These are phyloP conservation scores for Lathamus discolor DNA, from an alignment of 2,113 vertebrate species.

Conservation along the genomic window DNA sequence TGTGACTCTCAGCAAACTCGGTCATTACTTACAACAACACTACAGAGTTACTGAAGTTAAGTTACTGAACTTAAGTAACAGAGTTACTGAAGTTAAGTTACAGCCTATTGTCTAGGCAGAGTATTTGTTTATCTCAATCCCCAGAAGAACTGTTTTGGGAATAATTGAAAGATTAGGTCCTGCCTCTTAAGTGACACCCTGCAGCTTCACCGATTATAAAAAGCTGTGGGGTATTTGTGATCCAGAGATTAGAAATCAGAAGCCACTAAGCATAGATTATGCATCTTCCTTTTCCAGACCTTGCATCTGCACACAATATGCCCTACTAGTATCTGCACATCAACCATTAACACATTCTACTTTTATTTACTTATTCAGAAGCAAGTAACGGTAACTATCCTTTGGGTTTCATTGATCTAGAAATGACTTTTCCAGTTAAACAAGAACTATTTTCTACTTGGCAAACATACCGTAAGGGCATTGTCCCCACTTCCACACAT, in stretches of 20 bases:
- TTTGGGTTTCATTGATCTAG: not conserved
- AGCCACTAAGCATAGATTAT: not conserved
- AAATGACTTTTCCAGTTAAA: not conserved
- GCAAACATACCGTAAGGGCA: not conserved
- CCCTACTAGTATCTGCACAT: not conserved
- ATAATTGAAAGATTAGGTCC: not conserved
- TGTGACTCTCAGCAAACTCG: not conserved
- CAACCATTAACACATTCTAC: not conserved
- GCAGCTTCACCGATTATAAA: not conserved
- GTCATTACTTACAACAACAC: not conserved
- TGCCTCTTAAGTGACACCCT: not conserved
- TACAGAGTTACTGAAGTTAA: too few relatives aligned
- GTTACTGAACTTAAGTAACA: too few relatives aligned
- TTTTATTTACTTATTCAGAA: not conserved
- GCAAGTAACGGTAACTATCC: not conserved
- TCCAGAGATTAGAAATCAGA: not conserved
- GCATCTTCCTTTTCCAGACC: not conserved
- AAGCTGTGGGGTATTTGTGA: not conserved
- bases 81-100: too few relatives aligned
- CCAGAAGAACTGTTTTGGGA: not conserved
- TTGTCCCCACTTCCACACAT: not conserved
- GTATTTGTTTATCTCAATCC: not conserved
- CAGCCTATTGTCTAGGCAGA: not conserved
- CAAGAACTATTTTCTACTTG: not conserved
- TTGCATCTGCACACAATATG: not conserved